Percentiles rank a stretch among this genome's conserved stretches.
Evolutionary conservation across 2,113 vertebrate species (phyloP).

Genomic region (Plecotus auritus): DNA sequence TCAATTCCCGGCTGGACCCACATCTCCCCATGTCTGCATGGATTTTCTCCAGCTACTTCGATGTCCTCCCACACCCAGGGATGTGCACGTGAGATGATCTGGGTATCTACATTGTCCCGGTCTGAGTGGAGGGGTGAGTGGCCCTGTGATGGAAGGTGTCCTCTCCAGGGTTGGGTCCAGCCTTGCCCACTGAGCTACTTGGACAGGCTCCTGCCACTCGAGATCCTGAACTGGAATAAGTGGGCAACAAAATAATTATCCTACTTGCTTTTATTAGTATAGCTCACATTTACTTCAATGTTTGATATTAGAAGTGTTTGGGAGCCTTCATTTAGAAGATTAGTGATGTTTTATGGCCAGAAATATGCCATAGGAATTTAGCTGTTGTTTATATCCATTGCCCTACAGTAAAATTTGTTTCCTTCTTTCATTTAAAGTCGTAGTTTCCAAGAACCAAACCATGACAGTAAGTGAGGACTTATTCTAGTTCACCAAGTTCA

Average conservation of each 20-base stretch:
- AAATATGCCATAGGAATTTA: not conserved
- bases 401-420: not conserved
- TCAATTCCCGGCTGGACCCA: not conserved
- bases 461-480: not conserved
- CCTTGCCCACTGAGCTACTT: not conserved
- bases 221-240: not conserved
- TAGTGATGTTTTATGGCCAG: not conserved
- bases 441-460: not conserved
- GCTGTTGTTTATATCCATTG: not conserved
- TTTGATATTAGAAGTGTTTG: not conserved
- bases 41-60: not conserved
- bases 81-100: not conserved
- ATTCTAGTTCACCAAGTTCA: not conserved
- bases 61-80: not conserved
- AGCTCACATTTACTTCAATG: not conserved
- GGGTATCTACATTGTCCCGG: not conserved
- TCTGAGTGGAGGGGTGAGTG: not conserved
- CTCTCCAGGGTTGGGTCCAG: not conserved
- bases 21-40: not conserved
- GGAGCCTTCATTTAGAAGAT: not conserved
- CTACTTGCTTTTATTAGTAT: not conserved
- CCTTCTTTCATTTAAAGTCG: not conserved
- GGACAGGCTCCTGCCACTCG: not conserved
- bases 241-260: not conserved
- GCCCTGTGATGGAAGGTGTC: not conserved